Conservation (phyloP, 2,113 vertebrate species). For the Macroglossus sobrinus region DNA sequence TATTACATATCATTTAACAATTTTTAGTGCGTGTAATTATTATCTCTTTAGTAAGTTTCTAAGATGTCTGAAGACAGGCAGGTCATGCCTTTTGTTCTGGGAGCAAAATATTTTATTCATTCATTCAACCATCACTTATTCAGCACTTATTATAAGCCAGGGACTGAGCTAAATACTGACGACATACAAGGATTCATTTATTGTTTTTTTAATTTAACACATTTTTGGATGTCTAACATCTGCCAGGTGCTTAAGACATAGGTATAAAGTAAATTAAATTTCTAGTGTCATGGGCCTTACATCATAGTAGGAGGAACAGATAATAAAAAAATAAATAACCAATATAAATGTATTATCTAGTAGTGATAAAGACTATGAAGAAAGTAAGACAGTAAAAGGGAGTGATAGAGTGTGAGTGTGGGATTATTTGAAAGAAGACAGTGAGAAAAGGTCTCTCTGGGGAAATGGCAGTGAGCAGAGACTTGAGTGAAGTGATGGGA, state of each 20-base stretch:
- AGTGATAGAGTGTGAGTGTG: not conserved
- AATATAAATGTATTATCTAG: not conserved
- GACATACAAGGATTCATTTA: not conserved
- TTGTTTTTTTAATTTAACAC: not conserved
- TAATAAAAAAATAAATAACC: not conserved
- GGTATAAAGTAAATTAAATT: not conserved
- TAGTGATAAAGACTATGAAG: not conserved
- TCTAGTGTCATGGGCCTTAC: not conserved
- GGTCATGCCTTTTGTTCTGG: not conserved
- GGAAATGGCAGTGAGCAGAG: not conserved
- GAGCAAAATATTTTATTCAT: not conserved
- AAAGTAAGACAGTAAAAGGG: not conserved
- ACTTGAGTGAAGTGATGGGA: not conserved
- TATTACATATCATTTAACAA: not conserved
- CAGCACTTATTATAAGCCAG: not conserved
- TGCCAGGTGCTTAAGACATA: not conserved
- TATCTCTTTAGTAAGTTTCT: not conserved
- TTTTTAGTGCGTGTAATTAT: not conserved
- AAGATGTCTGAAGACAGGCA: not conserved
- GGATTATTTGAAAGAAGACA: not conserved
- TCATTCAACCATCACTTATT: not conserved
- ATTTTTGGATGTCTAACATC: not conserved
- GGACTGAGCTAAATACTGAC: not conserved
- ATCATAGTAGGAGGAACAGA: not conserved
- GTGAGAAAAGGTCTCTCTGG: not conserved